Percentiles rank a stretch among this genome's conserved stretches.
Conservation (phyloP, 2,888 invertebrate species). For the Corbicula japonica region DNA sequence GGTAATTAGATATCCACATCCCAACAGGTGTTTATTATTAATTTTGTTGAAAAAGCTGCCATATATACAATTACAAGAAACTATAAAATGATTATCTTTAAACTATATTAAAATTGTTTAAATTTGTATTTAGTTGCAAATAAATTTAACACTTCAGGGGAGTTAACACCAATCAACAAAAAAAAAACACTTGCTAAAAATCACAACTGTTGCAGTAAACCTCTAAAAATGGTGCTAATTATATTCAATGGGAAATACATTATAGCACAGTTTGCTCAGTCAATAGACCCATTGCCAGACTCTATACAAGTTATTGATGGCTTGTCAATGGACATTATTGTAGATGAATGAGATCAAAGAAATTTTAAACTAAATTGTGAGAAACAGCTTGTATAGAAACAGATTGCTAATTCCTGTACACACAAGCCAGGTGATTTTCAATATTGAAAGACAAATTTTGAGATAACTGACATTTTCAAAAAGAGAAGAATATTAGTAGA, state of each 20-base stretch:
- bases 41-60: too few relatives aligned
- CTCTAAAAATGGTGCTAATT: conserved; percentile 50
- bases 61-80: too few relatives aligned
- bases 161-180: conserved; percentile 2
- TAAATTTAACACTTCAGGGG: too few relatives aligned
- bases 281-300: conserved; percentile 7
- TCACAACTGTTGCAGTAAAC: conserved; percentile 25
- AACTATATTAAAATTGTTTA: too few relatives aligned
- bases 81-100: too few relatives aligned
- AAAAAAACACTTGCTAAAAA: conserved; percentile 12
- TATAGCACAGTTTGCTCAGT: conserved; percentile 24
- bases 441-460: not conserved
- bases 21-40: too few relatives aligned
- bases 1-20: too few relatives aligned
- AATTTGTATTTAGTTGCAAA: too few relatives aligned
- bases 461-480: too few relatives aligned
- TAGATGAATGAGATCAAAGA: conserved; percentile 37
- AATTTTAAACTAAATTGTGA: conserved; percentile 44
- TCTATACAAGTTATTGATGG: conserved; percentile 28
- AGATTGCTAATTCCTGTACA: conserved; percentile 50
- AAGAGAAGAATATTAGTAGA: too few relatives aligned
- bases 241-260: conserved; percentile 31
- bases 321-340: conserved; percentile 25
- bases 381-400: conserved; percentile 60
- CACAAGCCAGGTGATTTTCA: conserved; percentile 52